Evolutionary conservation across 2,113 vertebrate species (phyloP).

Genomic region (Triplophysa dalaica): DNA sequence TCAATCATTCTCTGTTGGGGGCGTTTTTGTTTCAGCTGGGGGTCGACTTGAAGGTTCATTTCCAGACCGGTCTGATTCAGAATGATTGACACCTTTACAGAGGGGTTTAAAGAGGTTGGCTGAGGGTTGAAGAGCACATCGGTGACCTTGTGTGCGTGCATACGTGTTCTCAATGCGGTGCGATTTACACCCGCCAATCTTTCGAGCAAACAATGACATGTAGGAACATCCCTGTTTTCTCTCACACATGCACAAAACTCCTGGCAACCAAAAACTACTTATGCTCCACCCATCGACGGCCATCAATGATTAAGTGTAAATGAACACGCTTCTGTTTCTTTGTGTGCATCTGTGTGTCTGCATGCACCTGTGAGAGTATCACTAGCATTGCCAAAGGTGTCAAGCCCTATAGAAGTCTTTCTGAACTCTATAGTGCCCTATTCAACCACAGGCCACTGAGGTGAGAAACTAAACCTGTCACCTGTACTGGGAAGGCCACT

Average conservation of each 20-base stretch:
- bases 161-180: constrained; percentile 33
- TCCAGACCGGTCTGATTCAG: constrained; percentile 39
- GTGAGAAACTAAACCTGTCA: constrained; percentile 19
- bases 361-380: constrained; percentile 20
- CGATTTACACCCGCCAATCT: constrained; percentile 51
- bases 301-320: constrained; percentile 35
- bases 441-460: constrained; percentile 6
- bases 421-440: constrained; percentile 13
- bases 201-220: constrained; percentile 47
- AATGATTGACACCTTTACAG: constrained; percentile 55
- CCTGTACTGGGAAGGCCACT: background rate
- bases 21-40: constrained; percentile 42
- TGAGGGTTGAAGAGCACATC: constrained; percentile 25
- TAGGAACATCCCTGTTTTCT: constrained; percentile 18
- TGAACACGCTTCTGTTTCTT: constrained; percentile 13
- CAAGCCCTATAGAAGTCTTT: constrained; percentile 10
- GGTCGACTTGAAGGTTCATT: constrained; percentile 48
- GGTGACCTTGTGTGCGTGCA: constrained; percentile 21
- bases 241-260: constrained; percentile 1
- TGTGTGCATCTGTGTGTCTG: constrained; percentile 9
- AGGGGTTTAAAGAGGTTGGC: constrained; percentile 27
- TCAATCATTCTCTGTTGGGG: constrained; percentile 54
- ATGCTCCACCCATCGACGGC: background rate
- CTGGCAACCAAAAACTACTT: constrained; percentile 11
- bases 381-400: constrained; percentile 35